Percentiles rank a stretch among this genome's conserved stretches.
Conservation (phyloP, 2,113 vertebrate species). For the Rhipidura dahli region DNA sequence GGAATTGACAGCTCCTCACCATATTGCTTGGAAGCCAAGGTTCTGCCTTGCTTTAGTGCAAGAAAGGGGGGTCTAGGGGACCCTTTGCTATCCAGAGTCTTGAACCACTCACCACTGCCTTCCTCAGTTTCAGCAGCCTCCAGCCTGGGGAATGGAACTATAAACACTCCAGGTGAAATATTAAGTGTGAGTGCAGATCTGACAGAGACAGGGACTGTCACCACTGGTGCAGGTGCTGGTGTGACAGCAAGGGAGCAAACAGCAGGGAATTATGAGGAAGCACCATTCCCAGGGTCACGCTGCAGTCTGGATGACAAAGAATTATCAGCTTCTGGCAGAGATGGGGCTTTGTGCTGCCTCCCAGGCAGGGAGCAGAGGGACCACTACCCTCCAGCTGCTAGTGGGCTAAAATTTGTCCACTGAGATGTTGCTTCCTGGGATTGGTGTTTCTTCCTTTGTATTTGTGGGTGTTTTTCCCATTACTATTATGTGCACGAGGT, state of each 20-base stretch:
- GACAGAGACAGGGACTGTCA: background rate
- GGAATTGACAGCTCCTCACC: background rate
- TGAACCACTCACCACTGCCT: background rate
- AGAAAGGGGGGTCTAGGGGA: background rate
- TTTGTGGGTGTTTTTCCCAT: background rate
- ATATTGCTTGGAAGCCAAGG: background rate
- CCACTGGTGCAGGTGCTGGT: background rate
- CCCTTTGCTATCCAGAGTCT: background rate
- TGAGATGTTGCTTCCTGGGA: background rate
- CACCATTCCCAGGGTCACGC: background rate
- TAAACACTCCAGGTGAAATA: background rate
- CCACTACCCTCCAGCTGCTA: background rate
- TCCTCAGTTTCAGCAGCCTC: background rate
- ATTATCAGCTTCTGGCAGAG: background rate
- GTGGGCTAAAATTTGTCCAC: background rate
- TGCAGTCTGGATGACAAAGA: background rate
- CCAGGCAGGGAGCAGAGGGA: background rate
- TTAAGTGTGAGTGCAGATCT: background rate
- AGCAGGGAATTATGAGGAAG: background rate
- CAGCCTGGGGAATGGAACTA: background rate
- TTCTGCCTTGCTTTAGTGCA: background rate
- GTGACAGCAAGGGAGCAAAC: background rate
- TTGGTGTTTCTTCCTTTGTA: background rate
- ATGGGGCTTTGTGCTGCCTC: background rate
- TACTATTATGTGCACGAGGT: background rate